Conservation (phyloP, 2,797 vertebrate species). For the Moxostoma hubbsi region DNA sequence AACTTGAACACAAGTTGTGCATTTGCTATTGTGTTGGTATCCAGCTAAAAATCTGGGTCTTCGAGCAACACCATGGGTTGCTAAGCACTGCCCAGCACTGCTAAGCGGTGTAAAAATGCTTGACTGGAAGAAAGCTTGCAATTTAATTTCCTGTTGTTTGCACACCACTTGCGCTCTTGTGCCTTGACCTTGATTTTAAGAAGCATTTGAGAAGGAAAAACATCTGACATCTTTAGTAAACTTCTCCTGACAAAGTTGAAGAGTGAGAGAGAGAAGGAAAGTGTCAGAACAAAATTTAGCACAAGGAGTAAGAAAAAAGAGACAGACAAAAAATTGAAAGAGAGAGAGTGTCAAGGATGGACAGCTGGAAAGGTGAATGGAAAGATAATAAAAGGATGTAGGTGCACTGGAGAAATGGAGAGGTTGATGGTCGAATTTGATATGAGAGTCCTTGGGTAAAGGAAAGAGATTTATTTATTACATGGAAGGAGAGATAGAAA, state of each 20-base stretch:
- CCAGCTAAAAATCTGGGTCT: no score
- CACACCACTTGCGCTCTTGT: background rate
- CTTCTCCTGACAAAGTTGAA: background rate
- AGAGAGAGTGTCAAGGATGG: background rate
- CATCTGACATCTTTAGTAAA: background rate
- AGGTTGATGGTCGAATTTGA: slow-evolving; percentile 40
- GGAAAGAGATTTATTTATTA: no score
- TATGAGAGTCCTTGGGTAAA: slow-evolving; percentile 46
- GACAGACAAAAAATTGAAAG: background rate
- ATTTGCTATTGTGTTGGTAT: no score
- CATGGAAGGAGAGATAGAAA: no score
- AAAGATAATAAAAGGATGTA: slow-evolving; percentile 3
- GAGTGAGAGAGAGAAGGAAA: background rate
- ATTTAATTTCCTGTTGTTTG: background rate
- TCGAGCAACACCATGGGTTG: no score
- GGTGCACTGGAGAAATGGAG: background rate
- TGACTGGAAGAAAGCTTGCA: no score
- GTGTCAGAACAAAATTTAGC: background rate
- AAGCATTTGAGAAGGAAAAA: background rate
- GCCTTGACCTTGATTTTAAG: slow-evolving; percentile 16
- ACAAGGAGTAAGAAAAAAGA: slow-evolving; percentile 48
- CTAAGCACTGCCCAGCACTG: no score
- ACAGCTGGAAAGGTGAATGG: no score
- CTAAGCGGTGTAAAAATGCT: no score
- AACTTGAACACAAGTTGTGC: no score